A percentile compares a stretch with the other conserved stretches of the same genome.
Conservation (phyloP, 2,888 invertebrate species). For the Atrina japonica region DNA sequence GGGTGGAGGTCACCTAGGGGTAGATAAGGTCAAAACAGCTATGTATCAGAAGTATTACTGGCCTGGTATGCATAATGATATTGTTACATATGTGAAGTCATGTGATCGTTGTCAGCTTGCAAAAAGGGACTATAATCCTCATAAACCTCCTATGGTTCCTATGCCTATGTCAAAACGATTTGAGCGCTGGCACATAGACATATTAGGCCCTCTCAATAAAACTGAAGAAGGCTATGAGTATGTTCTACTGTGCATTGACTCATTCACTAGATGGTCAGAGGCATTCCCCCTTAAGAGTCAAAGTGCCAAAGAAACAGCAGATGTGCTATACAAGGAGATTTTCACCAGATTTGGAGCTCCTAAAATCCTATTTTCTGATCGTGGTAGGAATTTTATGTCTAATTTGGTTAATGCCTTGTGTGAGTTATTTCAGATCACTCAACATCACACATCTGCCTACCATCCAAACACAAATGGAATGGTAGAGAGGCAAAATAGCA, state of each 20-base stretch:
- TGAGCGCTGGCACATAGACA: constrained; percentile 48
- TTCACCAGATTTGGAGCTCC: constrained; percentile 50
- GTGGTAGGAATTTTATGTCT: too few species aligned
- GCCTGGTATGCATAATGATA: too few species aligned
- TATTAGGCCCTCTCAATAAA: constrained; percentile 47
- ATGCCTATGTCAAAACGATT: constrained; percentile 26
- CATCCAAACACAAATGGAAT: too few species aligned
- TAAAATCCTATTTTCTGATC: constrained; percentile 41
- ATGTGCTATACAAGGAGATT: constrained; percentile 45
- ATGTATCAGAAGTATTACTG: too few species aligned
- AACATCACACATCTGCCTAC: too few species aligned
- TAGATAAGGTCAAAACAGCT: constrained; percentile 30
- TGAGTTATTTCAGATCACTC: constrained; percentile 46
- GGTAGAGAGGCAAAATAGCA: constrained; percentile 49
- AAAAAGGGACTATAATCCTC: constrained; percentile 22
- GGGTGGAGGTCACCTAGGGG: constrained; percentile 34
- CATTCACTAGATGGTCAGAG: constrained; percentile 50
- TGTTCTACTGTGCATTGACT: constrained; percentile 46
- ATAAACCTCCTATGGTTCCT: constrained; percentile 30
- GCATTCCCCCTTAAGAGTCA: constrained; percentile 47
- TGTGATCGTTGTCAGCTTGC: constrained; percentile 36
- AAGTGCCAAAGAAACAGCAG: constrained; percentile 46
- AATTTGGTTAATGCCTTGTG: too few species aligned
- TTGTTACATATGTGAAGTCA: constrained; percentile 27
- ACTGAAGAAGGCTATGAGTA: constrained; percentile 48